A percentile compares a stretch with the other conserved stretches of the same genome.
Conservation (phyloP, 2,113 vertebrate species). For the Fulica atra region DNA sequence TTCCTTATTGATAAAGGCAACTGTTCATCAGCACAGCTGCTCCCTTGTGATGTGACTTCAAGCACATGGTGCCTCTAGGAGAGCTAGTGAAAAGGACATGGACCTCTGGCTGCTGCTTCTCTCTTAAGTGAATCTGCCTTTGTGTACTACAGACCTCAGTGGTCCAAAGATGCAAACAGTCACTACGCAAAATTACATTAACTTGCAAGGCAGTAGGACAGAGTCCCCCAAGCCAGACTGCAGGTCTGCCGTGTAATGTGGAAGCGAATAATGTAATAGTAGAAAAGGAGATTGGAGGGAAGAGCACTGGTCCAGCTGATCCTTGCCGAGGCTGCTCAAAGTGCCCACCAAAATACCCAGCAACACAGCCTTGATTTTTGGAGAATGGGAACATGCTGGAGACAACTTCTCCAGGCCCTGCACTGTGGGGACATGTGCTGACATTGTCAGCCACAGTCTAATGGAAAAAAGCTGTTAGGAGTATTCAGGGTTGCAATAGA, state of each 20-base stretch:
- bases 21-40: not conserved
- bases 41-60: not conserved
- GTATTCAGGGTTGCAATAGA: not conserved
- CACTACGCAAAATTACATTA: not conserved
- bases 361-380: not conserved
- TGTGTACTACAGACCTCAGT: fast-evolving
- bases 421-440: not conserved
- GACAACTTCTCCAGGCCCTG: not conserved
- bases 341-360: not conserved
- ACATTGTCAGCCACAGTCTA: not conserved
- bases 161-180: not conserved
- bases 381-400: not conserved
- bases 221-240: not conserved
- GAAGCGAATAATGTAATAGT: not conserved
- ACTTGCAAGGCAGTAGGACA: not conserved
- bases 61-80: not conserved
- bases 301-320: not conserved
- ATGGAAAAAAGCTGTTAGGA: not conserved
- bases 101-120: not conserved
- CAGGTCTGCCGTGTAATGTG: not conserved
- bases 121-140: not conserved
- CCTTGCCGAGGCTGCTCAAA: not conserved
- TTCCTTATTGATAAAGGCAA: not conserved
- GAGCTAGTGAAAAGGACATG: not conserved
- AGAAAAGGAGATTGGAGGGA: not conserved